These are phyloP conservation scores for Eucriotettix oculatus DNA, from an alignment of 2,888 invertebrate genomes.

Conservation along the genomic window DNA sequence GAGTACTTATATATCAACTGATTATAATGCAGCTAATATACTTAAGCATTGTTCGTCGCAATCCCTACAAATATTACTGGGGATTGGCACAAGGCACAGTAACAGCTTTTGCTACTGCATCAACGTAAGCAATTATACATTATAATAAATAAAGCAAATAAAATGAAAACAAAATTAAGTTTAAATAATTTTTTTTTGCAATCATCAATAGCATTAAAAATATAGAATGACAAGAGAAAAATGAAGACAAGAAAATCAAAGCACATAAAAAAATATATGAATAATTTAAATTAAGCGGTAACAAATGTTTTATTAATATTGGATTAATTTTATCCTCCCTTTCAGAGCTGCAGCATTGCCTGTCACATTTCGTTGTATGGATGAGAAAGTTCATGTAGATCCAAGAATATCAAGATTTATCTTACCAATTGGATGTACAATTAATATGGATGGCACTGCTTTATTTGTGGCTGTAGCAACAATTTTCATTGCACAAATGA, in stretches of 20 bases:
- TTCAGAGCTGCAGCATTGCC: slow-evolving; percentile 74
- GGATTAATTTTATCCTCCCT: slow-evolving; percentile 5
- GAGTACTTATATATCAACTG: slow-evolving; percentile 69
- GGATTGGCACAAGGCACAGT: slow-evolving; percentile 67
- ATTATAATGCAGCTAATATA: slow-evolving; percentile 73
- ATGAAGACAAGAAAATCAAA: too few species aligned
- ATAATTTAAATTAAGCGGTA: too few species aligned
- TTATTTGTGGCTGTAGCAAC: slow-evolving; percentile 78
- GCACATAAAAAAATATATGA: too few species aligned
- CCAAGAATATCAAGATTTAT: slow-evolving; percentile 73
- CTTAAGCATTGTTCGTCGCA: slow-evolving; percentile 59
- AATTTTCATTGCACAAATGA: slow-evolving; percentile 77
- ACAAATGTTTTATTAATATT: too few species aligned
- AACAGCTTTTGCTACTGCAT: slow-evolving; percentile 79
- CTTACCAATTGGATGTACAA: slow-evolving; percentile 77
- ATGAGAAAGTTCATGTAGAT: slow-evolving; percentile 65
- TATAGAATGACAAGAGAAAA: too few species aligned
- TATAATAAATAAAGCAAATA: too few species aligned
- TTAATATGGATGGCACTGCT: slow-evolving; percentile 86
- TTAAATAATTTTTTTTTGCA: too few species aligned
- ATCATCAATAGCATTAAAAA: too few species aligned
- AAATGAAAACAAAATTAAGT: too few species aligned
- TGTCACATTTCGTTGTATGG: slow-evolving; percentile 72
- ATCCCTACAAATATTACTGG: slow-evolving; percentile 75
- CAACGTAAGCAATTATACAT: slow-evolving; percentile 51